These are phyloP conservation scores for Pseudorasbora parva DNA, from an alignment of 2,113 vertebrate genomes.

Conservation along the genomic window DNA sequence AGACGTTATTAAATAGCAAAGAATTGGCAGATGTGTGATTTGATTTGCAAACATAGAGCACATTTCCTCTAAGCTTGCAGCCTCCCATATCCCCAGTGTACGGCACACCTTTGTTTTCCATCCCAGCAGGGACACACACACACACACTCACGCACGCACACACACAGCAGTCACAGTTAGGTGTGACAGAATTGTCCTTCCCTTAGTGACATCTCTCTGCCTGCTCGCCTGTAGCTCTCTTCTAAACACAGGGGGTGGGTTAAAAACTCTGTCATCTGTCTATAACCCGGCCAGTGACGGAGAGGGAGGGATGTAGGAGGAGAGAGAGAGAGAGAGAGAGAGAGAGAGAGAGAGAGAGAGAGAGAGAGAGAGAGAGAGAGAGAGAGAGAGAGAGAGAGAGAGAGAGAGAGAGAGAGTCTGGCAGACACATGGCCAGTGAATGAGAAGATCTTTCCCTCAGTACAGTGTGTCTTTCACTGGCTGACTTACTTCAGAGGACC, in stretches of 20 bases:
- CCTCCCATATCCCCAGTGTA: constrained; percentile 17
- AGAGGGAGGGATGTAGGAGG: constrained; percentile 65
- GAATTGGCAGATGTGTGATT: background rate
- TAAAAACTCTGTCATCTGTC: constrained; percentile 67
- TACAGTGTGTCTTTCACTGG: constrained; percentile 64
- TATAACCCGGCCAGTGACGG: constrained; percentile 81
- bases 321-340: constrained; percentile 62
- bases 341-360: constrained; percentile 55
- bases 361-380: constrained; percentile 60
- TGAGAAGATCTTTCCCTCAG: constrained; percentile 78
- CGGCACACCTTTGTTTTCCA: constrained; percentile 40
- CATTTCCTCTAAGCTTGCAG: constrained; percentile 34
- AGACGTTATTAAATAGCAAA: background rate
- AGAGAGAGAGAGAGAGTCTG: constrained; percentile 59
- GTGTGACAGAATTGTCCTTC: constrained; percentile 41
- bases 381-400: constrained; percentile 53
- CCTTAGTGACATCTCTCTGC: constrained; percentile 18
- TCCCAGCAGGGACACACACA: constrained; percentile 2
- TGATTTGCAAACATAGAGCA: constrained; percentile 22
- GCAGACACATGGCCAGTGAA: constrained; percentile 82
- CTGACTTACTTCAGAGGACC: constrained; percentile 71
- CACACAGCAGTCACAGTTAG: constrained; percentile 16
- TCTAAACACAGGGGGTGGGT: constrained; percentile 73
- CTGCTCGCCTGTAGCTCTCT: constrained; percentile 16
- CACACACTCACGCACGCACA: background rate